Percentiles rank a stretch among this genome's conserved stretches.
Evolutionary conservation across 2,888 invertebrate species (phyloP).

Genomic region (Torymus tubicola): DNA sequence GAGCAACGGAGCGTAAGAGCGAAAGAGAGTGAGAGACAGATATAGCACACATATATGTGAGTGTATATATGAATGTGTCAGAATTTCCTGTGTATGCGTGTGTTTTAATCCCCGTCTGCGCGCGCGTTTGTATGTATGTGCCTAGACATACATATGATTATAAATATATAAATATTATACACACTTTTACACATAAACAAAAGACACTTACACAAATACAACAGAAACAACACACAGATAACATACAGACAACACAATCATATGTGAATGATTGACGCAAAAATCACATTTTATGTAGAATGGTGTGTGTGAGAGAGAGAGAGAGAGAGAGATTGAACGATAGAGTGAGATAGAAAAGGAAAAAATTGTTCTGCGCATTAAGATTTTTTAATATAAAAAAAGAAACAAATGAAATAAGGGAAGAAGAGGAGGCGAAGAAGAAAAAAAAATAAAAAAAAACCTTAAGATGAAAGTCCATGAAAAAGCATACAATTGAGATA

Average conservation of each 20-base stretch:
- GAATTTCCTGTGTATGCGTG: conserved; percentile 60
- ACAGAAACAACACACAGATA: conserved; percentile 56
- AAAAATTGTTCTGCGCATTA: conserved; percentile 73
- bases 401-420: conserved; percentile 42
- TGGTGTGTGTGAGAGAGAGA: conserved; percentile 59
- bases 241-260: conserved; percentile 63
- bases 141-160: conserved; percentile 51
- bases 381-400: conserved; percentile 73
- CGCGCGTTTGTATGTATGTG: conserved; percentile 62
- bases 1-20: conserved; percentile 6
- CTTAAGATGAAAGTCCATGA: conserved; percentile 72
- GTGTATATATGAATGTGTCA: conserved; percentile 62
- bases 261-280: conserved; percentile 70
- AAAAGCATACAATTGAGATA: conserved; percentile 74
- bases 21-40: conserved; percentile 39
- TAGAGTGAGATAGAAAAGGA: conserved; percentile 57
- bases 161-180: conserved; percentile 58
- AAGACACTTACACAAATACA: conserved; percentile 48
- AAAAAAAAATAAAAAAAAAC: conserved; percentile 56
- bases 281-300: conserved; percentile 69
- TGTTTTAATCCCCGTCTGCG: conserved; percentile 57
- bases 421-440: conserved; percentile 53
- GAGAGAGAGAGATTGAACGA: conserved; percentile 59
- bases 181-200: conserved; percentile 60
- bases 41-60: conserved; percentile 48